Evolutionary conservation across 2,888 invertebrate species (phyloP), one percentile per base, ranked within the genome.

Genomic region (Microctonus aethiopoides): DNA sequence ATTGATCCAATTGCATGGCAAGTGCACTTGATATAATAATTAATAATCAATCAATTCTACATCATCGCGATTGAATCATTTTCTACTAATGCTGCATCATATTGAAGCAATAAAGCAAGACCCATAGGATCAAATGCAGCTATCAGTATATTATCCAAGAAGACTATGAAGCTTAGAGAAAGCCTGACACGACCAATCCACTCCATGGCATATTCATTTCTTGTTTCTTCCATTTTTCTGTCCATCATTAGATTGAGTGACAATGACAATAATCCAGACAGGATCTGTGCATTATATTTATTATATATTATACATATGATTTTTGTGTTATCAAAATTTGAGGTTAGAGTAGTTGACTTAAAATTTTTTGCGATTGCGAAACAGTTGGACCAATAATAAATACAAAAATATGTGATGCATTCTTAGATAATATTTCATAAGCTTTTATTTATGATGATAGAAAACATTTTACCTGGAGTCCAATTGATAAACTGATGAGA

Each of bases 401-500:
- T 7, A 46, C 16, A n/a, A 41, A 76, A 74, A 75, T 74, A 70
- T 60, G 34, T 46, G 7, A 13, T 20, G n/a, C 6, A 9, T 54
- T n/a, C 20, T 29, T 29, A 29, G 3, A 5, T 29, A 29, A 5
- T 29, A 5, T 29, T 29, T 29, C 7, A 5, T 29, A 5, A 5
- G 29, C 29, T 29, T 5, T 5, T 29, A 29, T 5, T 29, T 29
- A 29, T 29, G 7, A 34, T 52, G 16, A 52, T 63, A 51, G 4
- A 13, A 39, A 61, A 7, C 4, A 41, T 41, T 22, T 36, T 87
- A 96, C 95, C 94, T 96, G 96, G 73, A 96, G 87, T 26, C 94
- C 90, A 72, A 96, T 95, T 9, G 95, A 96, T 36, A 93, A 89
- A 62, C 92, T 92, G 74, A 96, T 95, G 67, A 96, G 89, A 16